phyloP scores from a whole-genome alignment of 2,888 invertebrate genomes.

The Adelognathus sp. region DNA sequence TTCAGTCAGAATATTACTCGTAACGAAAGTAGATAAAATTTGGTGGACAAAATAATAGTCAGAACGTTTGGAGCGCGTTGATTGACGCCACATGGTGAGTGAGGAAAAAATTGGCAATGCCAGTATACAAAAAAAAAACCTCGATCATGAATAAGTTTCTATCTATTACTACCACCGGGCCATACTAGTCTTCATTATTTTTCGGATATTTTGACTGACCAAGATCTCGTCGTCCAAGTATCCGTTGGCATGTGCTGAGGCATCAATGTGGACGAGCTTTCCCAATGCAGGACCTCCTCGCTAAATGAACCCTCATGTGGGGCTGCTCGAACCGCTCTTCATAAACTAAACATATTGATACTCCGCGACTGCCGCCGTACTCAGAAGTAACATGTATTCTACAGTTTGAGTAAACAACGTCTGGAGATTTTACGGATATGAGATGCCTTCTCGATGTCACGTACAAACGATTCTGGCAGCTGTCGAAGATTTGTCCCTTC shows the following conservation, averaged over 20 bases:
- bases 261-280: background rate
- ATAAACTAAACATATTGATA: slow-evolving; percentile 45
- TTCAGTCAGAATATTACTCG: too few species aligned
- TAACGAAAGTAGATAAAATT: too few species aligned
- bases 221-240: background rate
- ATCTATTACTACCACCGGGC: too few species aligned
- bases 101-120: too few species aligned
- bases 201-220: too few species aligned
- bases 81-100: too few species aligned
- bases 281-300: background rate
- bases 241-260: background rate
- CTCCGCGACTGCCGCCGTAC: slow-evolving; percentile 10
- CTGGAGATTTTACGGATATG: slow-evolving; percentile 30
- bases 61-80: too few species aligned
- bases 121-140: too few species aligned
- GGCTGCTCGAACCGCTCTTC: slow-evolving; percentile 20
- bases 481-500: slow-evolving; percentile 41
- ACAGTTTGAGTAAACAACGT: slow-evolving; percentile 37
- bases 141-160: too few species aligned
- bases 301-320: slow-evolving; percentile 34
- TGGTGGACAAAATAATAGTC: too few species aligned
- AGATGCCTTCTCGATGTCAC: background rate
- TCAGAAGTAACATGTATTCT: slow-evolving; percentile 39
- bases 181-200: too few species aligned
- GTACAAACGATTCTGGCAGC: slow-evolving; percentile 41